Evolutionary conservation across 2,113 vertebrate genomes (phyloP), one percentile per base, ranked within the genome.

Genomic region (Gavia stellata): DNA sequence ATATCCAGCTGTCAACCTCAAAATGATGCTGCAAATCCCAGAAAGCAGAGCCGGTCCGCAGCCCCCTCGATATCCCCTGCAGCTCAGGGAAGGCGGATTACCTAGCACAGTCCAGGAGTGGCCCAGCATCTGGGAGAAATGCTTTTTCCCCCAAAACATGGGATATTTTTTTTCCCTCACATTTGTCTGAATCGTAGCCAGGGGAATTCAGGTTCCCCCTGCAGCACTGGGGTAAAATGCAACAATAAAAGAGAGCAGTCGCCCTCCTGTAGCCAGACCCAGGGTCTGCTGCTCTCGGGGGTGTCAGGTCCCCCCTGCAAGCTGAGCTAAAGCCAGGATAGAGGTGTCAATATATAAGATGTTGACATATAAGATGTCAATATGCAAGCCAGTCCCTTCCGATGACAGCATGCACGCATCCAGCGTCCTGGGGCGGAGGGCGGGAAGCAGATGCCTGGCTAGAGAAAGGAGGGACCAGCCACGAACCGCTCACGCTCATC

Each of bases 61-160:
- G 59, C 14, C 34, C 14, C 6, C 20, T 63, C 3, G 0, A 26
- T 12, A 82, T 12, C 13, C 36, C 50, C 33, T 17, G 33, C 31
- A 82, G 71, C 44, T 44, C 21, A 24, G 36, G 34, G 13, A 81
- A 74, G 33, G 52, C 1, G 4, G n/a, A 67, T 38, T 58, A n/a
- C 66, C 29, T 61, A 91, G 68, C 7, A 1, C 52, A 49, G 56
- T 4, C 29, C 23, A 0, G 0, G 40, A 49, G 42, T 16, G 14
- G 20, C 65, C 55, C 56, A 50, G 44, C 36, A 62, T 47, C 26
- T 7, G 8, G 26, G 36, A 88, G 25, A 90, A 90, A 92, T 13
- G 12, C 12, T 63, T 83, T 53, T 52, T 0, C 8, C 17, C 29
- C 3, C 2, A 16, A 53, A 89, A 61, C 0, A 0, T 4, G 10